Evolutionary conservation across 2,888 invertebrate species (phyloP).

Genomic region (Coenonympha glycerion): DNA sequence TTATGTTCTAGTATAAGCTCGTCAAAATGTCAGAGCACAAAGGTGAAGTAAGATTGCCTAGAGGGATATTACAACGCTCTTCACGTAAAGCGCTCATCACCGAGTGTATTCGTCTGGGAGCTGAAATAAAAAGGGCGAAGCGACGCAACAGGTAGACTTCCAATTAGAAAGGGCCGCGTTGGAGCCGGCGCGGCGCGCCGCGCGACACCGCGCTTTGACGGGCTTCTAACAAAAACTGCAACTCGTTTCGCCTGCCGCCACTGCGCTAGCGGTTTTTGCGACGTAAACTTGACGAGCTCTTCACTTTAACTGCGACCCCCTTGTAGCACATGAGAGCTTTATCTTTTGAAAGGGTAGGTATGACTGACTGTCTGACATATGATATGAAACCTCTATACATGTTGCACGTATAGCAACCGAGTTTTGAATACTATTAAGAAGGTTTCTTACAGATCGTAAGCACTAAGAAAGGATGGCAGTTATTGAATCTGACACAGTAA

Average conservation of each 20-base stretch:
- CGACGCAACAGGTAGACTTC: conserved; percentile 72
- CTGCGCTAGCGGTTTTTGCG: conserved; percentile 61
- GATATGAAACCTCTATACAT: no score
- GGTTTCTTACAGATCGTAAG: no score
- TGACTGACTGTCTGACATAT: no score
- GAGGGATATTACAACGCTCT: conserved; percentile 51
- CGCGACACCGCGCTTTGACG: conserved; percentile 68
- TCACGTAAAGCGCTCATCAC: conserved; percentile 58
- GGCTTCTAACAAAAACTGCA: conserved; percentile 58
- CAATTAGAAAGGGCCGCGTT: conserved; percentile 69
- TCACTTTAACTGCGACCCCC: conserved; percentile 60
- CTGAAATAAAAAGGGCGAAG: conserved; percentile 59
- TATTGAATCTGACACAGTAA: no score
- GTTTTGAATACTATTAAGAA: no score
- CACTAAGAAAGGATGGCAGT: no score
- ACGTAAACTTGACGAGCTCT: conserved; percentile 51
- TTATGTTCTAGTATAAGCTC: not conserved
- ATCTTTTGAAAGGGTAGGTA: no score
- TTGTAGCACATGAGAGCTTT: conserved; percentile 29
- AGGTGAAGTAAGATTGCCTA: conserved; percentile 36
- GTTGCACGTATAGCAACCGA: no score
- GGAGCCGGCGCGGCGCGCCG: conserved; percentile 58
- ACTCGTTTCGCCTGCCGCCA: conserved; percentile 60
- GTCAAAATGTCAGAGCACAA: conserved; percentile 14
- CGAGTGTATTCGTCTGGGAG: conserved; percentile 46